Conservation (phyloP, 2,888 invertebrate genomes). For the Diplazon laetatorius region DNA sequence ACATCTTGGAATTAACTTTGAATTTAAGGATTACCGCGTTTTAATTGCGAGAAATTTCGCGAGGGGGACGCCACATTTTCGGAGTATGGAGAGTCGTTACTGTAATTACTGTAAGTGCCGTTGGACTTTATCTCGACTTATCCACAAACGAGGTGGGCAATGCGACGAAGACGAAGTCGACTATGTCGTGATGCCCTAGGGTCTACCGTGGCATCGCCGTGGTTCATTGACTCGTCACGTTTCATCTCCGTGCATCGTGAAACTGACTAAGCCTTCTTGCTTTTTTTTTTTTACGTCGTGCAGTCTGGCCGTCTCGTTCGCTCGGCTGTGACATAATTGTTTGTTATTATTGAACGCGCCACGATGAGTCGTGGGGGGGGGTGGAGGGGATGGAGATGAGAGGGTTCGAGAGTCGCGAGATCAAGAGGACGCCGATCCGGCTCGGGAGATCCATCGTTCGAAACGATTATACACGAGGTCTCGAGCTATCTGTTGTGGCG, state of each 20-base stretch:
- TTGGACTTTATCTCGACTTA: too few relatives aligned
- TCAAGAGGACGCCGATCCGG: slow-evolving; percentile 65
- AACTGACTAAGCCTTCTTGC: slow-evolving; percentile 60
- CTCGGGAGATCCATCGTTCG: slow-evolving; percentile 56
- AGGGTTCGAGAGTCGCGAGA: slow-evolving; percentile 50
- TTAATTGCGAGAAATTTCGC: too few relatives aligned
- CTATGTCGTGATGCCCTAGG: too few relatives aligned
- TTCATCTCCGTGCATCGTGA: slow-evolving; percentile 64
- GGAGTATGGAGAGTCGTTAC: too few relatives aligned
- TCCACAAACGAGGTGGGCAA: too few relatives aligned
- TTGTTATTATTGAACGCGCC: slow-evolving; percentile 72
- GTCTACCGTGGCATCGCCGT: too few relatives aligned
- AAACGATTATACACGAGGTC: slow-evolving; percentile 33
- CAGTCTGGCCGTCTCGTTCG: slow-evolving; percentile 51
- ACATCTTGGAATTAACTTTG: too few relatives aligned
- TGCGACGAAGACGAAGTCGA: too few relatives aligned
- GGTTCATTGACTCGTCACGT: slow-evolving; percentile 70
- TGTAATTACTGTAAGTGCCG: too few relatives aligned
- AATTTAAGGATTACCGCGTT: too few relatives aligned
- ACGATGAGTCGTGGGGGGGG: slow-evolving; percentile 30
- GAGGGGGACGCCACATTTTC: too few relatives aligned
- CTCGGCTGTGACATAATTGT: slow-evolving; percentile 76
- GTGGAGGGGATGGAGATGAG: background rate
- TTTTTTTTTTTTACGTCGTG: slow-evolving; percentile 57
- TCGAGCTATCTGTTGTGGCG: slow-evolving; percentile 32